A percentile compares a stretch with the other conserved stretches of the same genome.
Conservation (phyloP, 2,888 invertebrate species). For the Odontocerum albicorne region DNA sequence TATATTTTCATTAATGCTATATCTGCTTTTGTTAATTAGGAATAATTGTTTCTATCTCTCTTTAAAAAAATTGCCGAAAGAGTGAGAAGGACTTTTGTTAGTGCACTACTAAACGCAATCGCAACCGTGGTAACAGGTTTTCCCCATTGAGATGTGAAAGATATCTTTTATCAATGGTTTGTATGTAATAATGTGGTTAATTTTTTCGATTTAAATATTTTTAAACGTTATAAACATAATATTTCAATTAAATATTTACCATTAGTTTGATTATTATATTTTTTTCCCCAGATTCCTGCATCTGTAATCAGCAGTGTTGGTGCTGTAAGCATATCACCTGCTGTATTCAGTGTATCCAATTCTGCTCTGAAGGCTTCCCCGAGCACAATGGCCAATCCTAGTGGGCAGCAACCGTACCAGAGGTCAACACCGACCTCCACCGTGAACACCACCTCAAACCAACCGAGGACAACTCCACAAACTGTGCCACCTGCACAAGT, state of each 20-base stretch:
- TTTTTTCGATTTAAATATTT: not conserved
- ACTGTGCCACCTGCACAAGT: constrained; percentile 53
- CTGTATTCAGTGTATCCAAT: constrained; percentile 43
- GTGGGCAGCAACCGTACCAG: constrained; percentile 49
- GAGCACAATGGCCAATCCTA: constrained; percentile 53
- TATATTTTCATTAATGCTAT: too few relatives aligned
- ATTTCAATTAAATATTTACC: too few relatives aligned
- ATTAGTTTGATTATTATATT: too few relatives aligned
- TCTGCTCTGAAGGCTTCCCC: constrained; percentile 45
- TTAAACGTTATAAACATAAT: too few relatives aligned
- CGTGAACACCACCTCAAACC: constrained; percentile 7
- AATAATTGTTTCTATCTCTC: too few relatives aligned
- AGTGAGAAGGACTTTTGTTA: too few relatives aligned
- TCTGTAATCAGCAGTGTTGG: constrained; percentile 62
- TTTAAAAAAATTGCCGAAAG: too few relatives aligned
- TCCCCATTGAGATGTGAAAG: too few relatives aligned
- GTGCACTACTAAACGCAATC: too few relatives aligned
- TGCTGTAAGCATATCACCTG: constrained; percentile 55
- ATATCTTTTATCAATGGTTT: too few relatives aligned
- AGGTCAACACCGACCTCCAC: constrained; percentile 41
- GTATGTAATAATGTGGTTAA: not conserved
- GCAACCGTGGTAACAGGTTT: too few relatives aligned
- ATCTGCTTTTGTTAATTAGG: constrained; percentile 2
- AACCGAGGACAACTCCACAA: constrained; percentile 38
- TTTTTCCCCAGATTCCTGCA: constrained; percentile 54